phyloP scores from a whole-genome alignment of 2,888 invertebrate species.

The Macrosiphum euphorbiae region DNA sequence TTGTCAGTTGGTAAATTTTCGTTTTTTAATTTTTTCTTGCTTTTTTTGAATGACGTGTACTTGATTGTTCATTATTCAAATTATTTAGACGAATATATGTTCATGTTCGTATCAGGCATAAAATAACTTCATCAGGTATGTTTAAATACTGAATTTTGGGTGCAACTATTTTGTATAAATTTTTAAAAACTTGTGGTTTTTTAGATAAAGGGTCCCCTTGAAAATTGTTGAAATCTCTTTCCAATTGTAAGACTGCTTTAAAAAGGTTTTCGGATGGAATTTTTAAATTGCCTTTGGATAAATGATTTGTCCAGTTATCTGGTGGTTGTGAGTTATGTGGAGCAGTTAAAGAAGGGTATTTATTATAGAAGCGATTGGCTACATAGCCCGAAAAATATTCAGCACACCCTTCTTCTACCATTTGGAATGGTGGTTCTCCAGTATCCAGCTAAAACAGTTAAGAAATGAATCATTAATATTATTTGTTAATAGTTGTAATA shows the following conservation, averaged over 20 bases:
- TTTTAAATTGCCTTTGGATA: background rate
- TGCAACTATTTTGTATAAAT: background rate
- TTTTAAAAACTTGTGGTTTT: constrained; percentile 18
- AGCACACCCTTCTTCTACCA: background rate
- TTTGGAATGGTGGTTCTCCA: background rate
- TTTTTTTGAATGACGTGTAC: background rate
- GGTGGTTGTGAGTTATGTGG: background rate
- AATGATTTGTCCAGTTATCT: background rate
- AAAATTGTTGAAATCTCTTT: constrained; percentile 2
- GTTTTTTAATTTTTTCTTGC: background rate
- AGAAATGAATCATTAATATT: background rate
- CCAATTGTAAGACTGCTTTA: constrained; percentile 13
- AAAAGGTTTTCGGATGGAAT: background rate
- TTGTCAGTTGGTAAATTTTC: background rate
- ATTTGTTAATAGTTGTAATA: constrained; percentile 1
- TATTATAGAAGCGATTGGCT: background rate
- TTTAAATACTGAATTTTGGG: background rate
- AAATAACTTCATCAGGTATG: background rate
- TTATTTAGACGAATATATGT: background rate
- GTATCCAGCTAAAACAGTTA: constrained; percentile 5
- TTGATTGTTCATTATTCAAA: background rate
- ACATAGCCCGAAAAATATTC: background rate
- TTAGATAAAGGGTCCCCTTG: background rate
- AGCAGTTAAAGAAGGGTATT: constrained; percentile 20
- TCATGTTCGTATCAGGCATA: background rate